Conservation (phyloP, 2,797 vertebrate genomes). For the Clarias laeviceps region DNA sequence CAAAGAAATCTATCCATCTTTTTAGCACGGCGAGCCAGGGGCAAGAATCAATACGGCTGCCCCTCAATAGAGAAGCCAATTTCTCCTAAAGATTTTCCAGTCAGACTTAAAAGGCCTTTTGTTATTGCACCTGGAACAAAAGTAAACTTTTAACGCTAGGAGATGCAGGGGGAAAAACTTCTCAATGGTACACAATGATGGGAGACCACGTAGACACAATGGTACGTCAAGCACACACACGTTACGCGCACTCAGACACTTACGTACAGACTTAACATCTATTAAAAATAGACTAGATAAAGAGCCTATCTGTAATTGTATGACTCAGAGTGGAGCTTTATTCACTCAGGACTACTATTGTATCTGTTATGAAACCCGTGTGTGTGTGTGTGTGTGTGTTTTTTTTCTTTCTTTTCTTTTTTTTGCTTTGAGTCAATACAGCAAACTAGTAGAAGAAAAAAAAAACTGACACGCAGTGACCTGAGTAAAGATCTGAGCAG, state of each 20-base stretch:
- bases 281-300: conserved; percentile 14
- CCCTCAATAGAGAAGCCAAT: conserved; percentile 79
- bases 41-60: conserved; percentile 77
- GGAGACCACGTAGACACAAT: conserved; percentile 7
- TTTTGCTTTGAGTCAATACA: conserved; percentile 33
- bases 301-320: background rate
- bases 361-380: conserved; percentile 11
- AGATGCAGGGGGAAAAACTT: conserved; percentile 40
- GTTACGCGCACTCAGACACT: conserved; percentile 2
- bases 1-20: conserved; percentile 83
- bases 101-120: conserved; percentile 81
- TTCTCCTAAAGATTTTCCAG: conserved; percentile 82
- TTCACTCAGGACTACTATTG: conserved; percentile 12
- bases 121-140: conserved; percentile 79
- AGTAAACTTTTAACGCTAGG: conserved; percentile 74
- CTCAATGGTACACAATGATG: conserved; percentile 3
- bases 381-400: background rate
- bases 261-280: background rate
- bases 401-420: no score
- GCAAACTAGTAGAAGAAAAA: conserved; percentile 19
- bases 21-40: conserved; percentile 75
- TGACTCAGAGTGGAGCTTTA: background rate
- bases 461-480: conserved; percentile 29
- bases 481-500: conserved; percentile 46
- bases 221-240: conserved; percentile 11